phyloP scores from a whole-genome alignment of 2,113 vertebrate genomes.

The Eretmodus cyanostictus region DNA sequence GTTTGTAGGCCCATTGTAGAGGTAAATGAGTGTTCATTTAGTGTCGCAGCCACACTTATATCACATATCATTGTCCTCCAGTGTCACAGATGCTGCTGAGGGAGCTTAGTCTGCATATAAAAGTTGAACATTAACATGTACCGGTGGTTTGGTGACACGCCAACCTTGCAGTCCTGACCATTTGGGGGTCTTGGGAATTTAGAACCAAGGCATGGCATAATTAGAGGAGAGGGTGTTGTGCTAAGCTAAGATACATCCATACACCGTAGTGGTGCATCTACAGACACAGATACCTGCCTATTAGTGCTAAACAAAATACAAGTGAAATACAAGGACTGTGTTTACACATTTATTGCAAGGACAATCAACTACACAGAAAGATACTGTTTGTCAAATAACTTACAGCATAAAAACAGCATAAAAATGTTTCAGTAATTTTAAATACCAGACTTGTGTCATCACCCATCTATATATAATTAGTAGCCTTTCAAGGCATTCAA shows the following conservation, averaged over 20 bases:
- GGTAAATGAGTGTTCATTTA: not conserved
- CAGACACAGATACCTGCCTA: not conserved
- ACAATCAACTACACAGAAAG: not conserved
- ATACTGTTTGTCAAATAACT: not conserved
- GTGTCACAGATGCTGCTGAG: constrained; percentile 2
- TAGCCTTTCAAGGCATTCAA: not conserved
- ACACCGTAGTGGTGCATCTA: fast-evolving
- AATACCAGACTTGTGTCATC: not conserved
- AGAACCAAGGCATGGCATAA: not conserved
- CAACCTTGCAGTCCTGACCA: not conserved
- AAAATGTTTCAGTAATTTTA: not conserved
- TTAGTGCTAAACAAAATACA: not conserved
- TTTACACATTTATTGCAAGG: not conserved
- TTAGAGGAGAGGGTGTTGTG: not conserved
- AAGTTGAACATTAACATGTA: not conserved
- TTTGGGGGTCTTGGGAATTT: not conserved
- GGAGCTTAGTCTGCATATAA: not conserved
- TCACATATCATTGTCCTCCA: not conserved
- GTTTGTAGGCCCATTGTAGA: not conserved
- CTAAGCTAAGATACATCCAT: not conserved
- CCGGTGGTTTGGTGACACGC: not conserved
- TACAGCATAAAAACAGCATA: not conserved
- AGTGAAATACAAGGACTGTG: not conserved
- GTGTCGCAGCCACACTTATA: not conserved
- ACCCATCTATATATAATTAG: not conserved